Base-by-base conservation (phyloP, 2,113 vertebrate species). In the Choloepus hoffmanni region DNA sequence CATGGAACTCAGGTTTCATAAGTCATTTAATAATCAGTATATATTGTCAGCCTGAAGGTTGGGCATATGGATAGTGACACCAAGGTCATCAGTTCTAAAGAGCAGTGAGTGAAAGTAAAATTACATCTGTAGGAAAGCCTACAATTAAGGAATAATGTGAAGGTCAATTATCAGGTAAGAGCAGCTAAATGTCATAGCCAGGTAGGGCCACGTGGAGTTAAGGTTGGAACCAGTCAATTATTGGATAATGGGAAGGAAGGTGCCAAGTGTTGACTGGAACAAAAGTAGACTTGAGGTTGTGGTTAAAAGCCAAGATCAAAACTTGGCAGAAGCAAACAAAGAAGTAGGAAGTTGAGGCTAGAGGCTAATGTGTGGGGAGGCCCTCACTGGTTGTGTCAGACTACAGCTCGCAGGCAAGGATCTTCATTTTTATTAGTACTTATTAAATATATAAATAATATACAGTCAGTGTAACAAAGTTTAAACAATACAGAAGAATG, bases 151-250 rank as follows among this genome's bases (percentile, higher is more conserved):
- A 55, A 88, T 90, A 83, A 92, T 48, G 15, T 26, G 58, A 92
- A 94, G 84, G 92, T 94, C 76, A 83, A 13, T 65, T n/a, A 65
- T 28, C 70, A 96, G 36, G 63, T 78, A 33, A 84, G 24, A 84
- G 16, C 28, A 55, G 28, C 62, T 67, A 50, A 90, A 84, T 40
- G 48, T 53, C 63, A 78, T 9, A 67, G 5, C 16, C 40, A 78
- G 48, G 58, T 1, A 30, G 6, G 55, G 12, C 43, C 89, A 70
- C 11, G 33, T 28, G 4, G 24, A 63, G 28, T 13, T 48, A 40
- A 86, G 68, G 9, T 9, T 72, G 50, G 67, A 85, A 68, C 16
- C 45, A 55, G 14, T 58, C 68, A 26, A 87, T 78, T 87, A 53
- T 15, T 62, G 21, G 74, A 16, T 65, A 63, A 77, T 33, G 45